Evolutionary conservation across 2,113 vertebrate genomes (phyloP).

Genomic region (Acanthisitta chloris): DNA sequence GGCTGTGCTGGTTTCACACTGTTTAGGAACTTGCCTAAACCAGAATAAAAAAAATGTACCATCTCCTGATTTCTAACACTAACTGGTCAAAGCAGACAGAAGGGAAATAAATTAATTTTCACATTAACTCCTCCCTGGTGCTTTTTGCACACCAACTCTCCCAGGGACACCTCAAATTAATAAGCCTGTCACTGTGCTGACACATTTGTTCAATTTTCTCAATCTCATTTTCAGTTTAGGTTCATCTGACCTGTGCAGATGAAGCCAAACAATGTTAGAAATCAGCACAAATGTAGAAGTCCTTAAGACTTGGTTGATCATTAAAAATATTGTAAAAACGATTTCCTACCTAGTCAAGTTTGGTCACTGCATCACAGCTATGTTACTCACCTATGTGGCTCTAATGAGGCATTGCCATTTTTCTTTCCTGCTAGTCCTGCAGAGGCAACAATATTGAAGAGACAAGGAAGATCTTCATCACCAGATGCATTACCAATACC

Average conservation of each 20-base stretch:
- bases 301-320: rapidly evolving
- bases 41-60: background rate
- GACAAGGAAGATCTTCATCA: background rate
- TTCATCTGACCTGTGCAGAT: background rate
- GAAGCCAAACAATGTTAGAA: background rate
- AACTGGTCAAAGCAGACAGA: background rate
- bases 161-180: background rate
- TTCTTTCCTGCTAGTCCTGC: background rate
- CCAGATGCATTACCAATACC: background rate
- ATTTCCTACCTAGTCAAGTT: background rate
- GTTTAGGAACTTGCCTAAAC: background rate
- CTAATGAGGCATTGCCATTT: background rate
- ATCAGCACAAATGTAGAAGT: background rate
- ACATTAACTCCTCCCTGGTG: background rate
- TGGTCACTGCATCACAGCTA: background rate
- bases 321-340: background rate
- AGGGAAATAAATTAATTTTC: background rate
- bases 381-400: rapidly evolving
- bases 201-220: background rate
- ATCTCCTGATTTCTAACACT: background rate
- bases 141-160: background rate
- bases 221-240: background rate
- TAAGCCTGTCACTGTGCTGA: background rate
- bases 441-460: background rate
- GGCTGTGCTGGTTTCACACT: background rate